Base-by-base conservation (phyloP, 2,888 invertebrate species). In the Ochlodes sylvanus region DNA sequence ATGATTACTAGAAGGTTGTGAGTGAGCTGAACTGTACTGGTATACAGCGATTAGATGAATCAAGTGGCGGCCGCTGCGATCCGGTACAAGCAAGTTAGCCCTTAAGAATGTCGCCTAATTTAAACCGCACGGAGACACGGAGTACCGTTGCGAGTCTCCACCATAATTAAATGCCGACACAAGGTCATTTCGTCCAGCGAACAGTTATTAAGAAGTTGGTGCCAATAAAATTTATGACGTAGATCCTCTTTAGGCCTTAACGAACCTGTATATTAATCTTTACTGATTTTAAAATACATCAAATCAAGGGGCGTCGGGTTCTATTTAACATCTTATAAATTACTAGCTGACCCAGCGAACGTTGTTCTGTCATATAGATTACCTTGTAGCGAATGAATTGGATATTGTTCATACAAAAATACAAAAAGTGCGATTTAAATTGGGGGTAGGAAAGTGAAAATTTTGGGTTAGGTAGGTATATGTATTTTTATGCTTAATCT, bases 181-280 rank as follows among this genome's bases (percentile, higher is more conserved):
- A 68, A 70, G 70, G 70, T 52, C 68, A 50, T 38, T 61, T 67
- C 55, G 27, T 64, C 63, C 55, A 17, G 44, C 44, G 52, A 66
- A 57, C 65, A 12, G 54, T 34, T 44, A 15, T 44, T 44, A 44
- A 15, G 44, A 44, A n/a, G 44, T 44, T 1, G 7, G 34, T 44
- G 15, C 15, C 15, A 44, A 44, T 44, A 44, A 44, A n/a, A 15
- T 44, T 44, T 44, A 44, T 44, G 15, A 44, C 15, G 15, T 44
- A 44, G 44, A 6, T 44, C n/a, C 44, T 44, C 44, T 15, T 44
- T 44, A 15, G 44, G n/a, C 3, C 1, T 10, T 54, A 6, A 27
- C 54, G 54, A 34, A 2, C 7, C 34, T 7, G 34, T 34, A 34
- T 34, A 5, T 34, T 7, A 34, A 34, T 7, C 34, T 34, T 34